Evolutionary conservation across 1,140 invertebrate genomes (phyloP).

Genomic region (Leptestheria dahalacensis): DNA sequence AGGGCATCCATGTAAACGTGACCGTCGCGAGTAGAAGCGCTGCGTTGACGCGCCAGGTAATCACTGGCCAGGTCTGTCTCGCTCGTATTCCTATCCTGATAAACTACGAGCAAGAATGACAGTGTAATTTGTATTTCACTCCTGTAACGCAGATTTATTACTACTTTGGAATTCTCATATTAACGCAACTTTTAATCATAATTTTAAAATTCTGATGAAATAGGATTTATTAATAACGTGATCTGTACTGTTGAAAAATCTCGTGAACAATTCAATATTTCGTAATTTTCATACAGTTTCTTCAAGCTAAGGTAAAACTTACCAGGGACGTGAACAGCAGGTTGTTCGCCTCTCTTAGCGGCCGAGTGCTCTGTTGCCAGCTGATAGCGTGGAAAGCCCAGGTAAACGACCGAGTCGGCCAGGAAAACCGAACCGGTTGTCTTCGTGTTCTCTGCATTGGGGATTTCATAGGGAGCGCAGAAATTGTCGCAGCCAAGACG

Average conservation of each 20-base stretch:
- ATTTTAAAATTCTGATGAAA: too few species aligned
- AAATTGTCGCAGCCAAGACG: slow-evolving; percentile 79
- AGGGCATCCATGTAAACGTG: slow-evolving; percentile 96
- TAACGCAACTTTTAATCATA: too few species aligned
- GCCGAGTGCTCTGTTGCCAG: slow-evolving; percentile 89
- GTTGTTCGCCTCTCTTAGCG: slow-evolving; percentile 76
- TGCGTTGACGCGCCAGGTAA: slow-evolving; percentile 43
- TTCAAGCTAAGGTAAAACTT: slow-evolving; percentile 25
- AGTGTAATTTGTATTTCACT: too few species aligned
- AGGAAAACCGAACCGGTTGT: slow-evolving; percentile 81
- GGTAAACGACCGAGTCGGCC: slow-evolving; percentile 85
- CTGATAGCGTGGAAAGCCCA: slow-evolving; percentile 87
- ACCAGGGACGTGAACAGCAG: slow-evolving; percentile 91
- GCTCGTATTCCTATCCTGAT: slow-evolving; percentile 55
- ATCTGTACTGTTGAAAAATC: too few species aligned
- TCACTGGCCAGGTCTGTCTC: slow-evolving; percentile 47
- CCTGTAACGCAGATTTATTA: too few species aligned
- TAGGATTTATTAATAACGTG: too few species aligned
- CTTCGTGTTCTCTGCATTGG: slow-evolving; percentile 43
- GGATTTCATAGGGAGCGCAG: slow-evolving; percentile 54
- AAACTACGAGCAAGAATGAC: slow-evolving; percentile 70
- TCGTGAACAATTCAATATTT: too few species aligned
- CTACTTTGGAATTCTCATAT: too few species aligned
- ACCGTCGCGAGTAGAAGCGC: slow-evolving; percentile 44
- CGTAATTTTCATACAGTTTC: neutral